Evolutionary conservation across 2,888 invertebrate genomes (phyloP).

Genomic region (Chloroclysta siterata): DNA sequence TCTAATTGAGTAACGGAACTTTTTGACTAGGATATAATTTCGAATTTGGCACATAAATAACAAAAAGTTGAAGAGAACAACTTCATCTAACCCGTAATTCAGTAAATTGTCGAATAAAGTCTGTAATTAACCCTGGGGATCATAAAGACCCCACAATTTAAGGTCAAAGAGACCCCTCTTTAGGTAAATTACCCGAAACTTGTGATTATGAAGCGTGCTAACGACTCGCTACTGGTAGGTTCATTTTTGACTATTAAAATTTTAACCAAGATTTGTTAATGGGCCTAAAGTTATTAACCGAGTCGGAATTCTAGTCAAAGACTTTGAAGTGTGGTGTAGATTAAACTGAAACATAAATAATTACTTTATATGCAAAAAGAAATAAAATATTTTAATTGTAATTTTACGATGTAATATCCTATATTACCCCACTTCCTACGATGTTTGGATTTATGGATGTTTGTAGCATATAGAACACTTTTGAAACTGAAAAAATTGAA

Average conservation of each 20-base stretch:
- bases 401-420: too few species aligned
- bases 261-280: constrained; percentile 18
- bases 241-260: constrained; percentile 32
- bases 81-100: constrained; percentile 25
- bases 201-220: constrained; percentile 33
- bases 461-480: too few species aligned
- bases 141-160: constrained; percentile 36
- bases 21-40: too few species aligned
- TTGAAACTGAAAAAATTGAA: too few species aligned
- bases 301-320: too few species aligned
- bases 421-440: too few species aligned
- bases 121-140: constrained; percentile 37
- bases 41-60: constrained; percentile 3
- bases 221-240: constrained; percentile 21
- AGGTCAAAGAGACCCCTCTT: constrained; percentile 36
- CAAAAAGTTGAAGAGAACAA: constrained; percentile 17
- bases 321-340: too few species aligned
- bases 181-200: constrained; percentile 35
- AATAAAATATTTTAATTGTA: too few species aligned
- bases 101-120: constrained; percentile 36
- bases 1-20: too few species aligned
- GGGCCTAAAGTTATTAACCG: constrained; percentile 4
- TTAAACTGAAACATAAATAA: too few species aligned
- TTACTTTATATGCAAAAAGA: too few species aligned
- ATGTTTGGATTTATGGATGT: too few species aligned